phyloP scores from a whole-genome alignment of 2,113 vertebrate species.

The Crotalus helleri region DNA sequence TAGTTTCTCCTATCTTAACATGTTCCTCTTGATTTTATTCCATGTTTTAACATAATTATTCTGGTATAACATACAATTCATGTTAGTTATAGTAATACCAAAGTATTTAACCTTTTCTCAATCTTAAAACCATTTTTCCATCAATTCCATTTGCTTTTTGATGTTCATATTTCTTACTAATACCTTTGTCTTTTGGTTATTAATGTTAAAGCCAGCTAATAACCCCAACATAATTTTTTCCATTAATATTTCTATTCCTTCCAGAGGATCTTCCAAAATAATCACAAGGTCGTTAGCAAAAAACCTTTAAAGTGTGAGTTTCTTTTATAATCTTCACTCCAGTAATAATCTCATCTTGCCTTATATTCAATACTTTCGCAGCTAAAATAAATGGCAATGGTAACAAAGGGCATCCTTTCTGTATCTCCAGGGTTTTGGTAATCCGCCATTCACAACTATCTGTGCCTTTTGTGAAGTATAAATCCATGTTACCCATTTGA shows the following conservation, averaged over 20 bases:
- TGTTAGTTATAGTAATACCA: neutral
- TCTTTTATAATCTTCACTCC: neutral
- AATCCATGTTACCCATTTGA: neutral
- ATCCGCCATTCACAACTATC: neutral
- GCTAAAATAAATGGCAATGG: neutral
- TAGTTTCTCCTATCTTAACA: neutral
- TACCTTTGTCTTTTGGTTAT: neutral
- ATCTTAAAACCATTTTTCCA: neutral
- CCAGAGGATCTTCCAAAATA: neutral
- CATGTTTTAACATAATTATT: neutral
- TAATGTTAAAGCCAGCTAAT: neutral
- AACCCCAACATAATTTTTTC: neutral
- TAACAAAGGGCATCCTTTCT: neutral
- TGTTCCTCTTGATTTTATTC: neutral
- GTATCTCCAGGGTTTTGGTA: neutral
- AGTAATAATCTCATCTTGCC: neutral
- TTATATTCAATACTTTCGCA: neutral
- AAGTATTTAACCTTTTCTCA: neutral
- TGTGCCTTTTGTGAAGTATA: neutral
- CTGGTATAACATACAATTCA: neutral
- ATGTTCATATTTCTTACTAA: neutral
- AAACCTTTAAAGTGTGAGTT: neutral
- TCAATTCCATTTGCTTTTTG: neutral
- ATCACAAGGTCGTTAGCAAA: neutral
- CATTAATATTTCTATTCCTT: neutral